Conservation (phyloP, 2,113 vertebrate species). For the Grammomys surdaster region DNA sequence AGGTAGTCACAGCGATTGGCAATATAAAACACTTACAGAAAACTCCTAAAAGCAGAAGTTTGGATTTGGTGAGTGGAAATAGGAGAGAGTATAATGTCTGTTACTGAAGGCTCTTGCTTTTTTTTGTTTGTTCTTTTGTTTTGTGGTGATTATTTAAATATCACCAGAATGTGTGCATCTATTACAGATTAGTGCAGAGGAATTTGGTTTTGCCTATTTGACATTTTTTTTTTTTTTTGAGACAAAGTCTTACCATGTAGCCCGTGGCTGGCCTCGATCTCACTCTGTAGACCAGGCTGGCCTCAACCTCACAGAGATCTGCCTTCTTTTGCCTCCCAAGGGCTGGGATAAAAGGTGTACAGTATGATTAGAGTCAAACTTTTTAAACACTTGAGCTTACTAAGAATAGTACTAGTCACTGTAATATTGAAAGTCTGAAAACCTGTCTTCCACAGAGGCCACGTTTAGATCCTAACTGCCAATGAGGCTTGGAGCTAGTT, state of each 20-base stretch:
- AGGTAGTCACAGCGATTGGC: background rate
- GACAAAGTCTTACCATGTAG: background rate
- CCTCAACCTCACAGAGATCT: background rate
- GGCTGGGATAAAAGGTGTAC: background rate
- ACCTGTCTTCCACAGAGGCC: background rate
- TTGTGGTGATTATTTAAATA: background rate
- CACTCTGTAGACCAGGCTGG: too few species aligned
- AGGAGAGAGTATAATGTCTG: background rate
- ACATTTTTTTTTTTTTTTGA: background rate
- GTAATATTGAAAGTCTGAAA: background rate
- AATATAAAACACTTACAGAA: background rate
- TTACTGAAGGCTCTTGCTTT: background rate
- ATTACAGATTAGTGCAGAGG: background rate
- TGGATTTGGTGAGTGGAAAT: background rate
- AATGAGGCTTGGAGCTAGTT: background rate
- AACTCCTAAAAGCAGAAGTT: background rate
- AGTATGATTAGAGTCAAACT: background rate
- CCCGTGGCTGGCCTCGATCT: background rate
- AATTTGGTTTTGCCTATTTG: background rate
- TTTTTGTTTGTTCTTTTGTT: background rate
- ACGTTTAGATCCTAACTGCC: background rate
- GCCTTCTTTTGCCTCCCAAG: background rate
- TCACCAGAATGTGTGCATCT: background rate
- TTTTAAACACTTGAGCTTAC: background rate
- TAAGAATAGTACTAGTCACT: background rate